phyloP scores from a whole-genome alignment of 2,888 invertebrate genomes.

The Peribatodes rhomboidaria region DNA sequence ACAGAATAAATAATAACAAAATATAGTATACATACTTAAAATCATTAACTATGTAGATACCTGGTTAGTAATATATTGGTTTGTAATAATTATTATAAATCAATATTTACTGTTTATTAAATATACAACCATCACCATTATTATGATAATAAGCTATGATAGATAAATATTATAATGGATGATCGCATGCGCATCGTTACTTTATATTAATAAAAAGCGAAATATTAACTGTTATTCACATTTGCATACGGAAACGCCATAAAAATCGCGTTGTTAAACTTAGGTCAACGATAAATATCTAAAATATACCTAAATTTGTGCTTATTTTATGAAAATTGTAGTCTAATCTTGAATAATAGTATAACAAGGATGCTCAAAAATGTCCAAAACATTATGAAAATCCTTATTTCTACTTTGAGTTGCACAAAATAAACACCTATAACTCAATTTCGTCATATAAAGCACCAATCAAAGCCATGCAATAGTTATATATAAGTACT shows the following conservation, averaged over 20 bases:
- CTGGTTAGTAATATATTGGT: slow-evolving; percentile 36
- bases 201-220: slow-evolving; percentile 35
- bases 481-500: slow-evolving; percentile 32
- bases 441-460: slow-evolving; percentile 48
- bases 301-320: background rate
- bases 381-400: background rate
- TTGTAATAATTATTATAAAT: slow-evolving; percentile 33
- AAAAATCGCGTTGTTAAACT: background rate
- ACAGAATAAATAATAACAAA: slow-evolving; percentile 19
- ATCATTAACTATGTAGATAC: slow-evolving; percentile 18
- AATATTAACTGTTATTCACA: slow-evolving; percentile 46
- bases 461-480: slow-evolving; percentile 77
- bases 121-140: slow-evolving; percentile 85
- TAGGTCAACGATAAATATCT: background rate
- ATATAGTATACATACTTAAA: slow-evolving; percentile 31
- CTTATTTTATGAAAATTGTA: background rate
- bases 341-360: background rate
- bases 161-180: slow-evolving; percentile 69
- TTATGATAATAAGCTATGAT: slow-evolving; percentile 79
- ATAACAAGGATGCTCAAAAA: background rate
- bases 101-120: slow-evolving; percentile 41
- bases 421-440: slow-evolving; percentile 8
- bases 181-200: slow-evolving; percentile 68
- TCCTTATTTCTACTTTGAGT: slow-evolving; percentile 2
- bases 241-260: slow-evolving; percentile 40